Percentiles rank a stretch among this genome's conserved stretches.
Evolutionary conservation across 2,113 vertebrate species (phyloP).

Genomic region (Serinus canaria): DNA sequence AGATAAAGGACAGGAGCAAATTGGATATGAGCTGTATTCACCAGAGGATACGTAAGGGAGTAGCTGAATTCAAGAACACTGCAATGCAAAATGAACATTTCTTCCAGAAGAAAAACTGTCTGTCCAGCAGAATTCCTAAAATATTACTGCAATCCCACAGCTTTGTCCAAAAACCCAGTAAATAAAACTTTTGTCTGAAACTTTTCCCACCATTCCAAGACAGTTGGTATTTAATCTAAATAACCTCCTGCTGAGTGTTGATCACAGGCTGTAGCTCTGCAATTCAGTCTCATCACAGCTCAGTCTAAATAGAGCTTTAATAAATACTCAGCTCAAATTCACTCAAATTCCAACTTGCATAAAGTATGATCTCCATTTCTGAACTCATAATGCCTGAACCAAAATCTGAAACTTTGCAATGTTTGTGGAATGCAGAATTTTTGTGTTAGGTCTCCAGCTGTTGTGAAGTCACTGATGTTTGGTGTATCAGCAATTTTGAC

Average conservation of each 20-base stretch:
- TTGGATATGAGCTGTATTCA: not conserved
- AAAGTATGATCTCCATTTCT: not conserved
- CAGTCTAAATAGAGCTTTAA: conserved; percentile 43
- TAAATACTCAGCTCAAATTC: conserved; percentile 38
- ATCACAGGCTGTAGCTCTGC: conserved; percentile 25
- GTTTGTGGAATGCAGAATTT: not conserved
- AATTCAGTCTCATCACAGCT: not conserved
- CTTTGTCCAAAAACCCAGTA: not conserved
- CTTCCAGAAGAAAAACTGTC: not conserved
- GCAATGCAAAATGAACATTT: not conserved
- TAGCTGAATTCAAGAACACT: not conserved
- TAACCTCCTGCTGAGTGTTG: conserved; percentile 60
- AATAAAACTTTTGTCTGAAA: conserved; percentile 58
- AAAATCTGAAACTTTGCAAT: not conserved
- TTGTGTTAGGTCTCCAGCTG: not conserved
- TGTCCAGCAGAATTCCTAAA: conserved; percentile 35
- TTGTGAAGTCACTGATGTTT: not conserved
- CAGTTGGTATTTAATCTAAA: conserved; percentile 66
- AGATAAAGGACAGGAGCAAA: conserved; percentile 26
- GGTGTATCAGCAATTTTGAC: not conserved
- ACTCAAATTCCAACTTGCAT: conserved; percentile 21
- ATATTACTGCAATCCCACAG: conserved; percentile 22
- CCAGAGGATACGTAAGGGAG: not conserved
- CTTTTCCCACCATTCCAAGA: conserved; percentile 57
- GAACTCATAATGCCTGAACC: not conserved